phyloP scores from a whole-genome alignment of 2,113 vertebrate genomes.

The Oreochromis spilurus region DNA sequence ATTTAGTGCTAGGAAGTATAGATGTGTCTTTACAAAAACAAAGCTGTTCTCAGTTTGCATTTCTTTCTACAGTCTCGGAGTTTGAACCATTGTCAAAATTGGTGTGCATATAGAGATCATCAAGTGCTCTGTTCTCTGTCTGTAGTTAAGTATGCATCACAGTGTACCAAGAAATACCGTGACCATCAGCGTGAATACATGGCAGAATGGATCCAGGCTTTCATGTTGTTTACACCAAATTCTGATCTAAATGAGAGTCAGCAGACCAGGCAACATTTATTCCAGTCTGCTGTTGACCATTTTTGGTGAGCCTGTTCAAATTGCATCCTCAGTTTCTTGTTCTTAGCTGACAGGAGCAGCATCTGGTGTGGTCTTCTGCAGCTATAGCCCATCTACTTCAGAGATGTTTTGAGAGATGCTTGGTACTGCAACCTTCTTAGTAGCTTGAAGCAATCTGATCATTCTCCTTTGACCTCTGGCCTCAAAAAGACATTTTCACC shows the following conservation, averaged over 20 bases:
- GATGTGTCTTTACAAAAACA: neutral
- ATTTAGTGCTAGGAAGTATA: neutral
- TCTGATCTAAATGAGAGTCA: no score
- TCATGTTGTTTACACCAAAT: no score
- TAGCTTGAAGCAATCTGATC: no score
- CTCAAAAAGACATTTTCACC: neutral
- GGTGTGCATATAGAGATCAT: neutral
- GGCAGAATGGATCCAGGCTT: neutral
- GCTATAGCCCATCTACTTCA: no score
- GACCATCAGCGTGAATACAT: neutral
- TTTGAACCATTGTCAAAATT: neutral
- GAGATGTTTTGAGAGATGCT: no score
- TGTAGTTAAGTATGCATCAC: neutral
- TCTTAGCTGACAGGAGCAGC: no score
- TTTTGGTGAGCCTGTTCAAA: no score
- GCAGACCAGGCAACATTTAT: no score
- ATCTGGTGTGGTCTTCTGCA: no score
- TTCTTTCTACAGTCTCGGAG: rapidly evolving
- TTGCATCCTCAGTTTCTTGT: no score
- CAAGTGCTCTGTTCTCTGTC: neutral
- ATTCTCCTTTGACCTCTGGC: neutral
- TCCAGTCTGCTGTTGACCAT: no score
- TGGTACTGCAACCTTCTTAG: no score
- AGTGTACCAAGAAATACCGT: neutral
- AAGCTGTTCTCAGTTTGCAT: neutral